Conservation (phyloP, 1,140 invertebrate species). For the Anadara kagoshimensis region DNA sequence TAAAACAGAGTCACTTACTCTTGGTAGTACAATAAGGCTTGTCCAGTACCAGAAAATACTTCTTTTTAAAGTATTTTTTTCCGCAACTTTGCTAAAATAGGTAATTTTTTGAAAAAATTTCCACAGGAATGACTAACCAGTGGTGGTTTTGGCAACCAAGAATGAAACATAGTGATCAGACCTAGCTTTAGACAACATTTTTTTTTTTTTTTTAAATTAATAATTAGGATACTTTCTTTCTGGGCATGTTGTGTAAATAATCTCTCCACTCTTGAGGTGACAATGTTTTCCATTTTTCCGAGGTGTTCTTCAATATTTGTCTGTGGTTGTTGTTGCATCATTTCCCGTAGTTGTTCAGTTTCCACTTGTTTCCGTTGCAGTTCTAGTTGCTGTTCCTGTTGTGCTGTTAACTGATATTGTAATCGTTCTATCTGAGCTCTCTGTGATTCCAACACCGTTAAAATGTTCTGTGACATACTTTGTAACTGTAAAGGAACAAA, state of each 20-base stretch:
- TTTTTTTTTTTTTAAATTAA: too few relatives aligned
- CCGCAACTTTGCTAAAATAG: too few relatives aligned
- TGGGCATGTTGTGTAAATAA: conserved; percentile 62
- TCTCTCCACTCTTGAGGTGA: conserved; percentile 61
- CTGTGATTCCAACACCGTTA: conserved; percentile 46
- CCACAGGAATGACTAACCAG: too few relatives aligned
- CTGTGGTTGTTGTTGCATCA: conserved; percentile 44
- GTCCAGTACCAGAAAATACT: too few relatives aligned
- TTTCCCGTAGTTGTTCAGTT: conserved; percentile 52
- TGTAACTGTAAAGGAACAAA: conserved; percentile 44
- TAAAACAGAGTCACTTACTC: too few relatives aligned
- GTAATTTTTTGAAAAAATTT: too few relatives aligned
- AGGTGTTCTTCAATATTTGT: conserved; percentile 64
- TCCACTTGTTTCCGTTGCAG: conserved; percentile 59
- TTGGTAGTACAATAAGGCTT: too few relatives aligned
- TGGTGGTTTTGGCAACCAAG: too few relatives aligned
- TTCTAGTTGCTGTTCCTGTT: conserved; percentile 53
- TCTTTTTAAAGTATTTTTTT: too few relatives aligned
- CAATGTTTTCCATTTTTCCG: conserved; percentile 57
- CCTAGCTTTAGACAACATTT: too few relatives aligned
- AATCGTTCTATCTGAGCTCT: conserved; percentile 51
- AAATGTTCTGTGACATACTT: conserved; percentile 35
- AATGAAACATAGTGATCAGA: too few relatives aligned
- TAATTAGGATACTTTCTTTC: conserved; percentile 66
- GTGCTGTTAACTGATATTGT: conserved; percentile 53